Conservation (phyloP, 2,113 vertebrate species). For the Zosterops hypoxanthus region DNA sequence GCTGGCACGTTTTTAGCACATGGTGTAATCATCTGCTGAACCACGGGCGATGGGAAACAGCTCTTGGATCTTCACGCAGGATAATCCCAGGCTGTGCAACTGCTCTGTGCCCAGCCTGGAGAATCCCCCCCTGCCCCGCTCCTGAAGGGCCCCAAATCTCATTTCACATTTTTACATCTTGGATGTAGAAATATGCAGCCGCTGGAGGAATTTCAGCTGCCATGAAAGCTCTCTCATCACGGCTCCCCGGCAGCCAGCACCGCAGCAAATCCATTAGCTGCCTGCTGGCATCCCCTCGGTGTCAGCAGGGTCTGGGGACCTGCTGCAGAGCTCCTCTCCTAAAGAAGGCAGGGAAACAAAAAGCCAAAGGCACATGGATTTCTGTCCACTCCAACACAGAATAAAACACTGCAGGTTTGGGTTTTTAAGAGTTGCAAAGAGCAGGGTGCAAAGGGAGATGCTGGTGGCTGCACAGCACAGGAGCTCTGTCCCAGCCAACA, state of each 20-base stretch:
- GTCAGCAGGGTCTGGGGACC: neutral
- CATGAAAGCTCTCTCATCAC: slow-evolving; percentile 26
- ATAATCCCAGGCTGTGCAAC: slow-evolving; percentile 11
- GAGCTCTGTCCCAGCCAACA: neutral
- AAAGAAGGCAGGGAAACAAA: neutral
- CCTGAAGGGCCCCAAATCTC: neutral
- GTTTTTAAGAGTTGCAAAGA: neutral
- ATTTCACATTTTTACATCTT: slow-evolving; percentile 29
- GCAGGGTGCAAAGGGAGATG: neutral
- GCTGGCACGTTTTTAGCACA: neutral
- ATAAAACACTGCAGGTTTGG: neutral
- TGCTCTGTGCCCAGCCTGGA: neutral
- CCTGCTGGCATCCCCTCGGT: neutral
- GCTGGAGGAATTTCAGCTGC: slow-evolving; percentile 46
- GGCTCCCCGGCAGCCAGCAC: neutral
- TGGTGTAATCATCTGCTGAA: neutral
- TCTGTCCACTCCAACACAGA: fast-evolving
- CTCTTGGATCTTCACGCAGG: neutral
- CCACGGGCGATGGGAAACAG: neutral
- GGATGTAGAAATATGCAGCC: neutral
- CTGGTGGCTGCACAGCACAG: neutral
- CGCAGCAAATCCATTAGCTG: slow-evolving; percentile 44
- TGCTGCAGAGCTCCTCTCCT: neutral
- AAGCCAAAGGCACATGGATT: neutral
- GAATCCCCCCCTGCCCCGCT: neutral